Conservation (phyloP, 2,113 vertebrate species). For the Ictalurus furcatus region DNA sequence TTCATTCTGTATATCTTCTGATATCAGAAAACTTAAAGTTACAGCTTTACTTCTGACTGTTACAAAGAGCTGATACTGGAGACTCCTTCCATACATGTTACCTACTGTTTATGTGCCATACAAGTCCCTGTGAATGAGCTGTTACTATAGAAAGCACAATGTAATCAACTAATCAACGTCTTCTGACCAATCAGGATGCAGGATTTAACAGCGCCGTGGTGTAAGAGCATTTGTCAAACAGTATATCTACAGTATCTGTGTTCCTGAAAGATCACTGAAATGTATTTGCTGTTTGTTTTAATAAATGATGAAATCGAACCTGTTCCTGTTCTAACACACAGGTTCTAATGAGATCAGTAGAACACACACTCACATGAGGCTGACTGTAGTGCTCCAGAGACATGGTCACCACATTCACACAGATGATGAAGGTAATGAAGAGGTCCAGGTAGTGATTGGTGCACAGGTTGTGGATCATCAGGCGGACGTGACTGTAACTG, state of each 20-base stretch:
- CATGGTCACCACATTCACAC: conserved; percentile 98
- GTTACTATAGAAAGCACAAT: neutral
- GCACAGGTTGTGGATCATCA: conserved; percentile 95
- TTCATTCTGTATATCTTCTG: neutral
- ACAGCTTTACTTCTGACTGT: no score
- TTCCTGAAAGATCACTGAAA: neutral
- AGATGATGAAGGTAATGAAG: conserved; percentile 98
- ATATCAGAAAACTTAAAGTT: no score
- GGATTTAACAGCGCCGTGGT: neutral
- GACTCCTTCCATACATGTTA: no score
- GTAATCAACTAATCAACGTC: neutral
- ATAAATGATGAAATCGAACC: no score
- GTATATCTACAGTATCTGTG: no score
- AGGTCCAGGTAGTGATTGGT: conserved; percentile 72
- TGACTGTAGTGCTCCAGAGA: conserved; percentile 98
- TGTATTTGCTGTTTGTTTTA: no score
- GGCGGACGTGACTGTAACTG: conserved; percentile 86
- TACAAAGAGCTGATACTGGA: no score
- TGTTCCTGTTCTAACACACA: neutral
- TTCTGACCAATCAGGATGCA: neutral
- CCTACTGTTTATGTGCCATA: neutral
- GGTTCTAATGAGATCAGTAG: neutral
- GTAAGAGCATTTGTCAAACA: no score
- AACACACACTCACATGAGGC: conserved; percentile 80
- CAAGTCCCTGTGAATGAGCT: no score